These are phyloP conservation scores for Pinna nobilis DNA, from an alignment of 1,140 invertebrate species.

Conservation along the genomic window DNA sequence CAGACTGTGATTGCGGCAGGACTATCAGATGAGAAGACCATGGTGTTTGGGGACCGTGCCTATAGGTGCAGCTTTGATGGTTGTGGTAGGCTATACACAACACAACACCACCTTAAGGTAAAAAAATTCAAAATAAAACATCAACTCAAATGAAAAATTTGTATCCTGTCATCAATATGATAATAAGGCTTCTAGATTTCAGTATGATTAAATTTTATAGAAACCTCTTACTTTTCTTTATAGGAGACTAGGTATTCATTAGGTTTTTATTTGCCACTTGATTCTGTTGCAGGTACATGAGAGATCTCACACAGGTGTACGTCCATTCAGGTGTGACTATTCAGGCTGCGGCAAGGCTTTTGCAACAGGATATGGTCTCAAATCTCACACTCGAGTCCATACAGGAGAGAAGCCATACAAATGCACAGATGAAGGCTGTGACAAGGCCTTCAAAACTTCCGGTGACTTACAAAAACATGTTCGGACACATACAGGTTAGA, in stretches of 20 bases:
- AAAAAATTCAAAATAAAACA: background rate
- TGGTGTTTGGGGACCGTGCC: slow-evolving; percentile 69
- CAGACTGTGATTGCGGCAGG: slow-evolving; percentile 42
- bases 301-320: slow-evolving; percentile 84
- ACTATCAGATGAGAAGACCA: slow-evolving; percentile 49
- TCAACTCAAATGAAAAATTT: too few relatives aligned
- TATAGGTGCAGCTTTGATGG: slow-evolving; percentile 76
- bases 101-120: slow-evolving; percentile 79
- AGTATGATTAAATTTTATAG: too few relatives aligned
- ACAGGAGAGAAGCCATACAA: slow-evolving; percentile 83
- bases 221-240: too few relatives aligned
- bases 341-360: slow-evolving; percentile 81
- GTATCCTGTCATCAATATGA: too few relatives aligned
- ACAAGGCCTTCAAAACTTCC: slow-evolving; percentile 82
- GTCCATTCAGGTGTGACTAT: slow-evolving; percentile 81
- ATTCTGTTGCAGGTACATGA: too few relatives aligned
- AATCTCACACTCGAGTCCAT: slow-evolving; percentile 82
- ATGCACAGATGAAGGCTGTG: slow-evolving; percentile 78
- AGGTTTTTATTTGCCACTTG: too few relatives aligned
- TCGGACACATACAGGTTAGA: slow-evolving; percentile 81
- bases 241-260: too few relatives aligned
- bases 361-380: slow-evolving; percentile 82
- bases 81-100: slow-evolving; percentile 78
- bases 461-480: slow-evolving; percentile 84
- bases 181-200: too few relatives aligned